Evolutionary conservation across 1,140 invertebrate genomes (phyloP).

Genomic region (Drosophila azteca): DNA sequence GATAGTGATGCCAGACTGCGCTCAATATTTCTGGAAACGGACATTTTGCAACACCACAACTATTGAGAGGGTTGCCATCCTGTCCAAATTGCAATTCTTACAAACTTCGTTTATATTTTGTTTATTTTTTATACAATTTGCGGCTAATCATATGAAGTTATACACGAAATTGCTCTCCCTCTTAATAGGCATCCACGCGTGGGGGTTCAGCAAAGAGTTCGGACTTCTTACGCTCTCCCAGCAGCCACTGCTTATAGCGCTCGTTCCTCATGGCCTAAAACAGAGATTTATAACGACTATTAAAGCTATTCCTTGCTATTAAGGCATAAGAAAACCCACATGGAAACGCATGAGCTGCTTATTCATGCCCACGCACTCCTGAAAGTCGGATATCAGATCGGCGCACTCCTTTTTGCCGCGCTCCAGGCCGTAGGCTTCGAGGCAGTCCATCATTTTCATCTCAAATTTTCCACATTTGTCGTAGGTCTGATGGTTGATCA

Average conservation of each 20-base stretch:
- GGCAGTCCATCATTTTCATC: conserved; percentile 88
- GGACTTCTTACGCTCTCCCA: conserved; percentile 84
- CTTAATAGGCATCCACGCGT: conserved; percentile 84
- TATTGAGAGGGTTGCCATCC: too few relatives aligned
- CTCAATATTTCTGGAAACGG: too few relatives aligned
- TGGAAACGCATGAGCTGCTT: conserved; percentile 86
- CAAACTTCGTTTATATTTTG: conserved; percentile 9
- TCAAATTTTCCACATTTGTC: conserved; percentile 87
- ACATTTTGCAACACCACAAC: too few relatives aligned
- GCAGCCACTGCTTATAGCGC: conserved; percentile 84
- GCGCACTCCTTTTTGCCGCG: conserved; percentile 86
- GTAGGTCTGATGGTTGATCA: conserved; percentile 87
- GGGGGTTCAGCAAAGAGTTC: conserved; percentile 84
- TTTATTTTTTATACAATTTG: conserved; percentile 66
- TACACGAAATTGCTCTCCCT: conserved; percentile 10
- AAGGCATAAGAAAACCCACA: conserved; percentile 63
- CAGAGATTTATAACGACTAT: neutral
- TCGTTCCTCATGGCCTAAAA: conserved; percentile 85
- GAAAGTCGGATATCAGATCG: conserved; percentile 86
- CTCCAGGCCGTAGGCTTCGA: conserved; percentile 89
- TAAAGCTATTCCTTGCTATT: neutral
- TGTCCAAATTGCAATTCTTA: too few relatives aligned
- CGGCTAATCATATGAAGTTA: conserved; percentile 51
- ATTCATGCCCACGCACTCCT: conserved; percentile 86
- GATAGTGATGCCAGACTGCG: too few relatives aligned